Conservation (phyloP, 2,888 invertebrate species). For the Cabera pusaria region DNA sequence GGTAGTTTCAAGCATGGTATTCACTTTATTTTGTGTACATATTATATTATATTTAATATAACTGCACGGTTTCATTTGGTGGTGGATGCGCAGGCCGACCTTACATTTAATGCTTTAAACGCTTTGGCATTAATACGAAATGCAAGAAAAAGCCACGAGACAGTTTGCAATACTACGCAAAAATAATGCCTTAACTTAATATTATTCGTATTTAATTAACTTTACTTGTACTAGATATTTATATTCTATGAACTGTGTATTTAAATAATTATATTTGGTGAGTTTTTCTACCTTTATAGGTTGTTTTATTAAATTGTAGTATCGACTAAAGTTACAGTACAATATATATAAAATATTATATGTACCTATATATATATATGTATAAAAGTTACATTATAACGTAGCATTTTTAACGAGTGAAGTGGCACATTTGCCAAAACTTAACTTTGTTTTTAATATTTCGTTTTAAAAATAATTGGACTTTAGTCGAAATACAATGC, state of each 20-base stretch:
- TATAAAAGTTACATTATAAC: too few relatives aligned
- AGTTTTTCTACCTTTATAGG: conserved; percentile 1
- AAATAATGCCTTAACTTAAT: conserved; percentile 55
- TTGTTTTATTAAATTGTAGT: neutral
- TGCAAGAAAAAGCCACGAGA: conserved; percentile 80
- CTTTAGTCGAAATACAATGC: too few relatives aligned
- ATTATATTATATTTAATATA: conserved; percentile 46
- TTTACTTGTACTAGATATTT: conserved; percentile 22
- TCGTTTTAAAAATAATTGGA: too few relatives aligned
- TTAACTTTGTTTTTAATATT: too few relatives aligned
- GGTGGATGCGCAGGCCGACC: conserved; percentile 53
- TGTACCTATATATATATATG: too few relatives aligned
- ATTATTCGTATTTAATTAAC: conserved; percentile 42
- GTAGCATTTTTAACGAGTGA: too few relatives aligned
- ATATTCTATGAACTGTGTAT: too few relatives aligned
- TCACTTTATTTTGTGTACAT: conserved; percentile 62
- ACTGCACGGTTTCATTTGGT: conserved; percentile 63
- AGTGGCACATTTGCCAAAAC: too few relatives aligned
- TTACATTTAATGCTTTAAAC: conserved; percentile 59
- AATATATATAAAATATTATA: too few relatives aligned
- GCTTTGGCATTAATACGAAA: conserved; percentile 61
- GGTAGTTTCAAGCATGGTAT: conserved; percentile 74
- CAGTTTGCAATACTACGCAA: conserved; percentile 67
- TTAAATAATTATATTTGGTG: too few relatives aligned
- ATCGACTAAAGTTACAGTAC: conserved; percentile 5